Conservation (phyloP, 2,113 vertebrate species). For the Lampris incognitus region DNA sequence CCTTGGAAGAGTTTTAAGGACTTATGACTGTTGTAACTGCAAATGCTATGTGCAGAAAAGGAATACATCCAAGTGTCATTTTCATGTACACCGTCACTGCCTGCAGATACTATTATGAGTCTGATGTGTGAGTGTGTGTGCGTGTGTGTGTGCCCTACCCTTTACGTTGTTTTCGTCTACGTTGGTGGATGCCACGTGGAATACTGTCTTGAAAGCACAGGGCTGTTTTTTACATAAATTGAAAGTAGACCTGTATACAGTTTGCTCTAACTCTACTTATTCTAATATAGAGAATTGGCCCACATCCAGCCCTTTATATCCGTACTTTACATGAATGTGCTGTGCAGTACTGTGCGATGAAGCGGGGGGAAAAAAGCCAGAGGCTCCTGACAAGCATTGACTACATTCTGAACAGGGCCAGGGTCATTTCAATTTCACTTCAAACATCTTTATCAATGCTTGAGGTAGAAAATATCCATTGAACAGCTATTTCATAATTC, state of each 20-base stretch:
- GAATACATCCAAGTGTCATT: conserved; percentile 74
- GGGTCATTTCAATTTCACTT: conserved; percentile 60
- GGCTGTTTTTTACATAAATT: too few species aligned
- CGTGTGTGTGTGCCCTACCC: not conserved
- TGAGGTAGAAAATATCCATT: conserved; percentile 22
- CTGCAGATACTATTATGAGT: conserved; percentile 24
- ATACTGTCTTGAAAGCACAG: too few species aligned
- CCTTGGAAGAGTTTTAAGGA: not conserved
- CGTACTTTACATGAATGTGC: conserved; percentile 50
- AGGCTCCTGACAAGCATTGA: conserved; percentile 57
- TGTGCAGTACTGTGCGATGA: conserved; percentile 46
- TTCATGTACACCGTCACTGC: conserved; percentile 40
- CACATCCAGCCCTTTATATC: conserved; percentile 43
- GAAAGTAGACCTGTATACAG: too few species aligned
- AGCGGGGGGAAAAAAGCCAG: conserved; percentile 18
- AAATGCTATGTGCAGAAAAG: conserved; percentile 44
- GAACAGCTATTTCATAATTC: not conserved
- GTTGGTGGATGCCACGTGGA: not conserved
- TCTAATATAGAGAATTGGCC: conserved; percentile 35
- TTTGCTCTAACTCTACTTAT: conserved; percentile 17
- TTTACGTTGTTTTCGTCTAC: not conserved
- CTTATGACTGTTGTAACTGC: conserved; percentile 39
- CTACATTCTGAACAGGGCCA: conserved; percentile 70
- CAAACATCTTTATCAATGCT: conserved; percentile 36
- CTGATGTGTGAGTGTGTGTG: conserved; percentile 12